phyloP scores from a whole-genome alignment of 2,113 vertebrate genomes.

The Lagenorhynchus albirostris region DNA sequence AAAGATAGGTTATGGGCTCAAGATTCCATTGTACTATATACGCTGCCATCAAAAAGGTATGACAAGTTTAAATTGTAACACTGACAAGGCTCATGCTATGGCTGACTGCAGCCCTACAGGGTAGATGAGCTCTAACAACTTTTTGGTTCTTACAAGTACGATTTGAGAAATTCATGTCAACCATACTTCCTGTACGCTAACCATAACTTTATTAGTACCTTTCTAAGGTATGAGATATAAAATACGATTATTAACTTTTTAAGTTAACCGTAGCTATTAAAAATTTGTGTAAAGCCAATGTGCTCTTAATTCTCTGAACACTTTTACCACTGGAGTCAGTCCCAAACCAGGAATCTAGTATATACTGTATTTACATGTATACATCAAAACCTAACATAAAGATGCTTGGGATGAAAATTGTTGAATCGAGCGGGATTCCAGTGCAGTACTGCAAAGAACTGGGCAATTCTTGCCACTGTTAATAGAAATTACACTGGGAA shows the following conservation, averaged over 20 bases:
- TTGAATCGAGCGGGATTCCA: neutral
- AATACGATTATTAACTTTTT: neutral
- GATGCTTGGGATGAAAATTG: neutral
- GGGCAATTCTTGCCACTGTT: neutral
- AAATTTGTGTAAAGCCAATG: neutral
- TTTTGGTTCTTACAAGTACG: neutral
- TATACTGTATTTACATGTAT: neutral
- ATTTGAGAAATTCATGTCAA: neutral
- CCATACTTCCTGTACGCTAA: neutral
- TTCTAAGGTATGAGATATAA: neutral
- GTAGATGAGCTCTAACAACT: neutral
- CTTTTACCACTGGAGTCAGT: neutral
- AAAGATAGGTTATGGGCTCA: neutral
- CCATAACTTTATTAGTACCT: neutral
- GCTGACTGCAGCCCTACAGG: neutral
- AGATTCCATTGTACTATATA: neutral
- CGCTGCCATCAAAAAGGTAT: neutral
- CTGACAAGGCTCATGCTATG: neutral
- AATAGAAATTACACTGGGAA: neutral
- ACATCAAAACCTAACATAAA: neutral
- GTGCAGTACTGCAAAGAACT: neutral
- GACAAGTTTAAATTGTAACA: neutral
- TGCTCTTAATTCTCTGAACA: neutral
- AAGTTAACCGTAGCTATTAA: neutral
- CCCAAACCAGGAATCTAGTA: neutral